phyloP scores from a whole-genome alignment of 1,140 invertebrate genomes.

The Penaeus japonicus region DNA sequence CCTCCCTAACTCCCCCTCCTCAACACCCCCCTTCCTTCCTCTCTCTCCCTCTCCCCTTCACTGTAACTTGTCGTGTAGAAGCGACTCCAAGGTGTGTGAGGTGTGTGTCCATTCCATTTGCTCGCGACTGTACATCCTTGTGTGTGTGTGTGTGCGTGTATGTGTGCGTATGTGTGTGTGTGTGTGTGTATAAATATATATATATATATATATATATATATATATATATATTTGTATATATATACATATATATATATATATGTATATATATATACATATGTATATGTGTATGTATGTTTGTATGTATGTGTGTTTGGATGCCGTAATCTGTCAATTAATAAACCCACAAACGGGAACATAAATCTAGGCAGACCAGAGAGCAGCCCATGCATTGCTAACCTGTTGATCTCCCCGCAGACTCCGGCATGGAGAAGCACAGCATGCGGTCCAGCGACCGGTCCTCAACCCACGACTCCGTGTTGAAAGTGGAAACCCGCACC shows the following conservation, averaged over 20 bases:
- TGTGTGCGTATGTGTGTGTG: too few relatives aligned
- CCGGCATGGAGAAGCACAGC: constrained; percentile 78
- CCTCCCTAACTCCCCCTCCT: too few relatives aligned
- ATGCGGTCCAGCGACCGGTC: constrained; percentile 83
- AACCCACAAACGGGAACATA: background rate
- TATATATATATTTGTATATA: too few relatives aligned
- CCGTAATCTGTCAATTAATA: background rate
- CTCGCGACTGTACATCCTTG: too few relatives aligned
- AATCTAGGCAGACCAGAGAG: background rate
- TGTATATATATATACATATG: background rate
- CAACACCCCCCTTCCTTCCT: too few relatives aligned
- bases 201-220: too few relatives aligned
- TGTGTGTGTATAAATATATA: too few relatives aligned
- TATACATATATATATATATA: background rate
- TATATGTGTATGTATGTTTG: background rate
- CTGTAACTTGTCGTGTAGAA: too few relatives aligned
- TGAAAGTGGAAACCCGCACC: constrained; percentile 86
- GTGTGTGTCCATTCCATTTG: too few relatives aligned
- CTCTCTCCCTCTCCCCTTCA: too few relatives aligned
- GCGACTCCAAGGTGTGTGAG: too few relatives aligned
- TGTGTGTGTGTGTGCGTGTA: too few relatives aligned
- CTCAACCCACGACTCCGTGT: constrained; percentile 84
- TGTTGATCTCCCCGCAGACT: constrained; percentile 45
- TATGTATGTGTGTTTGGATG: background rate
- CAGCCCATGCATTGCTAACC: background rate